Percentiles rank a stretch among this genome's conserved stretches.
phyloP scores from a whole-genome alignment of 2,113 vertebrate species.

The Pao palembangensis region DNA sequence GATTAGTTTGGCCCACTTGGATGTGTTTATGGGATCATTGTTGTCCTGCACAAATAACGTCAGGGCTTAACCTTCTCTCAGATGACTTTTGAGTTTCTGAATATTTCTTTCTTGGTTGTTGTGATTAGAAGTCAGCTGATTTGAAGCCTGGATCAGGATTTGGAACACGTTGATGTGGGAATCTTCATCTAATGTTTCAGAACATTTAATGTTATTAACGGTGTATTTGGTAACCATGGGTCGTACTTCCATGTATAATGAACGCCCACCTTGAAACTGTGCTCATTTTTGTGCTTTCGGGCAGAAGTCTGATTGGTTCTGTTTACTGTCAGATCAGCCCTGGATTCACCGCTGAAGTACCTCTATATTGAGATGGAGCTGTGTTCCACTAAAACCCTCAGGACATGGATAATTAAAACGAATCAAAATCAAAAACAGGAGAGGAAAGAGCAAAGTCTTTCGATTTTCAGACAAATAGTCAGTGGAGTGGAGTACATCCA shows the following conservation, averaged over 20 bases:
- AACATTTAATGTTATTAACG: too few species aligned
- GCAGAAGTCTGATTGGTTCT: background rate
- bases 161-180: background rate
- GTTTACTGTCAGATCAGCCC: conserved; percentile 45
- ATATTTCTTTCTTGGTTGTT: too few species aligned
- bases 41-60: too few species aligned
- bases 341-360: conserved; percentile 12
- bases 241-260: too few species aligned
- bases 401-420: conserved; percentile 63
- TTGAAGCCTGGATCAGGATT: background rate
- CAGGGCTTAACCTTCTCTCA: too few species aligned
- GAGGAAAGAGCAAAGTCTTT: conserved; percentile 46
- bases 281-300: background rate
- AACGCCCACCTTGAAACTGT: background rate
- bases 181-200: too few species aligned
- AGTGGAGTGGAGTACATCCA: conserved; percentile 72
- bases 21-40: too few species aligned
- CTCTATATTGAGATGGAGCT: conserved; percentile 80
- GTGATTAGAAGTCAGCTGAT: background rate
- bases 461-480: conserved; percentile 54
- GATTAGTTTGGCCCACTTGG: too few species aligned
- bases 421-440: conserved; percentile 41
- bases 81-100: too few species aligned
- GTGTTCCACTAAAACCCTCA: conserved; percentile 63
- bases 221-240: too few species aligned